phyloP scores from a whole-genome alignment of 1,140 invertebrate species.

The Scylla paramamosain region DNA sequence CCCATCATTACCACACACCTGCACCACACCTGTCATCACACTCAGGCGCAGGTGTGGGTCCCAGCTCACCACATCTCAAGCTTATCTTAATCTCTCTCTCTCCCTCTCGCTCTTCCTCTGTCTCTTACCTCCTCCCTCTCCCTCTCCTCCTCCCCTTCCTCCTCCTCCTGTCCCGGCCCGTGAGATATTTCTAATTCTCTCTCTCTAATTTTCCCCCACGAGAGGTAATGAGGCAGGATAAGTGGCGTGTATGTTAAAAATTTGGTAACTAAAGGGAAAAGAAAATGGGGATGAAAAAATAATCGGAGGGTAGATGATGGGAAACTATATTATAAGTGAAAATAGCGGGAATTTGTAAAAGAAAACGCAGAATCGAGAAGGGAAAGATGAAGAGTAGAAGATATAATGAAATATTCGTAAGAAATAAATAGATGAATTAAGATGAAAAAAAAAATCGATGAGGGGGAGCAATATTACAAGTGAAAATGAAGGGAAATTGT shows the following conservation, averaged over 20 bases:
- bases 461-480: too few relatives aligned
- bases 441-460: too few relatives aligned
- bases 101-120: too few relatives aligned
- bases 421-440: too few relatives aligned
- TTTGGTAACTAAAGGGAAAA: neutral
- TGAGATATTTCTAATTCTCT: slow-evolving; percentile 3
- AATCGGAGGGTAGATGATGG: neutral
- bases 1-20: neutral
- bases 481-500: too few relatives aligned
- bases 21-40: neutral
- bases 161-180: neutral
- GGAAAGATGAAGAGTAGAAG: too few relatives aligned
- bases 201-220: neutral
- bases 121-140: neutral
- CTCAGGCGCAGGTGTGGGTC: neutral
- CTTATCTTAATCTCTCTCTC: slow-evolving; percentile 23
- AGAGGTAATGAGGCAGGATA: neutral
- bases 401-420: too few relatives aligned
- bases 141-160: neutral
- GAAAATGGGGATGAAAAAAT: neutral
- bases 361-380: too few relatives aligned
- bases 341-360: neutral
- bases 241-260: neutral
- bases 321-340: neutral
- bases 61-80: neutral